Evolutionary conservation across 2,113 vertebrate genomes (phyloP).

Genomic region (Cyrtonyx montezumae): DNA sequence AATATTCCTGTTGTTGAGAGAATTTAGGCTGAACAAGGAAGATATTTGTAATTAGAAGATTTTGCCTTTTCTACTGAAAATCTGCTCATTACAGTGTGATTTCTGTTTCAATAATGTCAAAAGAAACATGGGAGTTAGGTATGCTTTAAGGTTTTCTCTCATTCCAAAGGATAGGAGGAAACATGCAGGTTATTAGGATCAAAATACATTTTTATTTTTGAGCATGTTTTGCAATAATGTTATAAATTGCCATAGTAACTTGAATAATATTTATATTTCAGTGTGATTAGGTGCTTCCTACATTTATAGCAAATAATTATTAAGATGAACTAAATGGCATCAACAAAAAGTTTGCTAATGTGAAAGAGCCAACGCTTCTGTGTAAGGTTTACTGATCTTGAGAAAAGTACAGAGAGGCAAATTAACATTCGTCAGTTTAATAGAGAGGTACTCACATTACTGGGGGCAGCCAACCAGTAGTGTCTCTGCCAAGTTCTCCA

Average conservation of each 20-base stretch:
- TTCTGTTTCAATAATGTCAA: neutral
- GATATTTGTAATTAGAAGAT: neutral
- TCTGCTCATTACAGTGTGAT: fast-evolving
- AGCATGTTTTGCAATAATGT: neutral
- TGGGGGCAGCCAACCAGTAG: too few relatives aligned
- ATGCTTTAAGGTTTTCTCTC: neutral
- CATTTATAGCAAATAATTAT: neutral
- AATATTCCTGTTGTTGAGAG: neutral
- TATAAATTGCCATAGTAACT: neutral
- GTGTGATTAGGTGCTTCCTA: neutral
- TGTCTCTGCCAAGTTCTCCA: too few relatives aligned
- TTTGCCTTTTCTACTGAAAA: neutral
- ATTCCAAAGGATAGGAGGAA: neutral
- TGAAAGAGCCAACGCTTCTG: too few relatives aligned
- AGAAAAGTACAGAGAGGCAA: too few relatives aligned
- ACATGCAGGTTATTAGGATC: neutral
- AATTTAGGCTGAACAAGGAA: neutral
- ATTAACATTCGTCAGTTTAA: too few relatives aligned
- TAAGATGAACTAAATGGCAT: neutral
- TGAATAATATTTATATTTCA: neutral
- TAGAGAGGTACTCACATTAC: too few relatives aligned
- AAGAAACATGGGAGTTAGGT: neutral
- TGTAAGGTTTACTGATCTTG: too few relatives aligned
- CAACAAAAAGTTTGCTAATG: neutral
- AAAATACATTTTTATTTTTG: neutral